These are phyloP conservation scores for Linepithema humile DNA, from an alignment of 1,140 invertebrate species.

Conservation along the genomic window DNA sequence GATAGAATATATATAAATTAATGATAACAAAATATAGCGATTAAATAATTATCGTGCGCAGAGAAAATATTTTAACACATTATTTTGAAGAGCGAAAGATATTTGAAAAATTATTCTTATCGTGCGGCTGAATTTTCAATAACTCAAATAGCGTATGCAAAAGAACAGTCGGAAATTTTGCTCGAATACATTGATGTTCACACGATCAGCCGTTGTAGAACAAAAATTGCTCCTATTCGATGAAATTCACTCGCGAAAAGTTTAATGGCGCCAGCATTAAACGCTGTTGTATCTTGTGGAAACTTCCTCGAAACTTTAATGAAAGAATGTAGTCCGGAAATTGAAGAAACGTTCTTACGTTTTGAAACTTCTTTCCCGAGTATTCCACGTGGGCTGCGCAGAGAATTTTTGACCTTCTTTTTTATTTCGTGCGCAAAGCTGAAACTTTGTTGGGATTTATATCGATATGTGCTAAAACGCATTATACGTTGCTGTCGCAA, in stretches of 20 bases:
- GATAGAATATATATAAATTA: not conserved
- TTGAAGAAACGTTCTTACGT: constrained; percentile 57
- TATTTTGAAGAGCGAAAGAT: too few relatives aligned
- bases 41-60: not conserved
- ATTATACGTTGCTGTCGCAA: constrained; percentile 9
- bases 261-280: constrained; percentile 41
- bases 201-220: not conserved
- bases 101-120: too few relatives aligned
- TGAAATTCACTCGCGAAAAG: constrained; percentile 21
- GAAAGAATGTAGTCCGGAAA: constrained; percentile 54
- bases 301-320: constrained; percentile 49
- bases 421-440: not conserved
- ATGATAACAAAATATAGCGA: not conserved
- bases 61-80: not conserved
- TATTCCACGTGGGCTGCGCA: constrained; percentile 18
- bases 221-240: constrained; percentile 45
- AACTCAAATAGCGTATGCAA: too few relatives aligned
- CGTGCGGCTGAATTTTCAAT: too few relatives aligned
- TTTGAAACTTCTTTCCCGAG: constrained; percentile 25
- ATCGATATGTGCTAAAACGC: constrained; percentile 34
- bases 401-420: constrained; percentile 29
- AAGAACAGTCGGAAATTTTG: too few relatives aligned
- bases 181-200: not conserved
- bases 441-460: constrained; percentile 38
- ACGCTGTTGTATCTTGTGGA: constrained; percentile 40